Percentiles rank a stretch among this genome's conserved stretches.
Conservation (phyloP, 2,888 invertebrate species). For the Megalurothrips usitatus region DNA sequence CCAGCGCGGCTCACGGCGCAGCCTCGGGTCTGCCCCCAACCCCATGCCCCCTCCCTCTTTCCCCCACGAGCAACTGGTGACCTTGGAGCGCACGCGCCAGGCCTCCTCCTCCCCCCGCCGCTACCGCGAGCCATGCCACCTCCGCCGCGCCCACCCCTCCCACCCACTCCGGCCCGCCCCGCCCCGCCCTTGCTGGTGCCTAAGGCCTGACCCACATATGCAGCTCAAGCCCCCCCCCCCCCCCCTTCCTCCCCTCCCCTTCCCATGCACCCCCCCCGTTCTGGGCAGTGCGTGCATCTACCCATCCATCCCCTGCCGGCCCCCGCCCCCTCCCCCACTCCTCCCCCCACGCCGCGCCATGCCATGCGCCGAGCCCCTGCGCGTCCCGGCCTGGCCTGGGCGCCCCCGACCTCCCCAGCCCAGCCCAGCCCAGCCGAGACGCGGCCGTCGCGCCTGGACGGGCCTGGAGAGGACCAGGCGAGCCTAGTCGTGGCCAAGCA, state of each 20-base stretch:
- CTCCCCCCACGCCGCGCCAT: too few relatives aligned
- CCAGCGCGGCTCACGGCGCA: too few relatives aligned
- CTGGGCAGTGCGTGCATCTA: not conserved
- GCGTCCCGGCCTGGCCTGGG: not conserved
- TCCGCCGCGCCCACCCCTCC: not conserved
- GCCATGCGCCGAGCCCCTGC: too few relatives aligned
- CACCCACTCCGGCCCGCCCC: not conserved
- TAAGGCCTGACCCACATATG: constrained; percentile 11
- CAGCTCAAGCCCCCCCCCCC: not conserved
- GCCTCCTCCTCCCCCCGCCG: not conserved
- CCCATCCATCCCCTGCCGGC: not conserved
- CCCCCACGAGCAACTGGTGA: constrained; percentile 21
- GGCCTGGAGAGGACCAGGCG: not conserved
- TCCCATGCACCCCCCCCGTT: not conserved
- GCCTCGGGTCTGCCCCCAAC: not conserved
- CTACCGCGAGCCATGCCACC: not conserved
- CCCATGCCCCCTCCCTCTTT: not conserved
- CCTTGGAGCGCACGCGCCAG: constrained; percentile 6
- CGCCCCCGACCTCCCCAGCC: not conserved
- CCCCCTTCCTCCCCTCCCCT: not conserved
- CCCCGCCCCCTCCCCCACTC: not conserved
- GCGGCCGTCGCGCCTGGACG: too few relatives aligned
- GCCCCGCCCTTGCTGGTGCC: not conserved
- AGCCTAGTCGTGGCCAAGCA: constrained; percentile 1
- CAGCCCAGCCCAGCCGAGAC: too few relatives aligned